Percentiles rank a stretch among this genome's conserved stretches.
Evolutionary conservation across 2,797 vertebrate genomes (phyloP).

Genomic region (Dermochelys coriacea): DNA sequence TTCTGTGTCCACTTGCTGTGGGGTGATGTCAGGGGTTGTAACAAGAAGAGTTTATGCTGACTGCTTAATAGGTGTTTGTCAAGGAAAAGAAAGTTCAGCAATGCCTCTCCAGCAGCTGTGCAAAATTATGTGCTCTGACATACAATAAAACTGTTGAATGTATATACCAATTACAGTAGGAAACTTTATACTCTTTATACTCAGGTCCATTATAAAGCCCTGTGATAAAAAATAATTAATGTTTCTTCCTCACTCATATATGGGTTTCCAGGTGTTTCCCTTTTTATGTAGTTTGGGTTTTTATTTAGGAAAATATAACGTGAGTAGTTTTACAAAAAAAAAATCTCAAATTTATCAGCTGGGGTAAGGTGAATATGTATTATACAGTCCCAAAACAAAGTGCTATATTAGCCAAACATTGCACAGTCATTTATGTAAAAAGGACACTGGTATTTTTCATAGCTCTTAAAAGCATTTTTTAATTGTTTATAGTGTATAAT

Average conservation of each 20-base stretch:
- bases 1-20: constrained; percentile 79
- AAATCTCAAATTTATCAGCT: neutral
- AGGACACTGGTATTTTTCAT: neutral
- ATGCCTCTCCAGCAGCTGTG: constrained; percentile 76
- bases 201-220: constrained; percentile 23
- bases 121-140: constrained; percentile 52
- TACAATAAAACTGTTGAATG: constrained; percentile 65
- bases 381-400: neutral
- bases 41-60: constrained; percentile 77
- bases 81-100: constrained; percentile 72
- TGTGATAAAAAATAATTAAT: constrained; percentile 28
- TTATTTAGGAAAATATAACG: neutral
- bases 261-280: constrained; percentile 26
- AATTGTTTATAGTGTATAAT: neutral
- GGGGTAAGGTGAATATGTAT: neutral
- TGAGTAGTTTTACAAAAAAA: neutral
- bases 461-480: neutral
- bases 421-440: neutral
- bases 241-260: neutral
- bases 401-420: neutral
- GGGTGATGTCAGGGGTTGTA: constrained; percentile 80
- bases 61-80: constrained; percentile 83
- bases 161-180: constrained; percentile 49
- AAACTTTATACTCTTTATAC: constrained; percentile 37
- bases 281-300: neutral